Conservation (phyloP, 92 coral and sea anemone species). For the Diadumene lineata region DNA sequence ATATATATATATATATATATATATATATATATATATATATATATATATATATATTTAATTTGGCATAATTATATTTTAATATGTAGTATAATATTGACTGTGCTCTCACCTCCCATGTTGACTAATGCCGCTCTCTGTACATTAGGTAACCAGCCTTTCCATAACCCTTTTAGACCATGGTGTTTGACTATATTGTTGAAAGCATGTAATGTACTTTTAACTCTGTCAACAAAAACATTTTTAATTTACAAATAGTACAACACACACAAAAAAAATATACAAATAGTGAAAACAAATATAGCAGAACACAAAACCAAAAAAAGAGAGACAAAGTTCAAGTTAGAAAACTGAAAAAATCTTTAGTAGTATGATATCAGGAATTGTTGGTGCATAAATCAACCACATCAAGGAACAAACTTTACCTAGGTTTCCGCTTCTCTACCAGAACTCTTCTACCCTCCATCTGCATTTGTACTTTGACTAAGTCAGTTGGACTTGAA, state of each 20-base stretch:
- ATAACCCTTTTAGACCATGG: slow-evolving; percentile 79
- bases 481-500: slow-evolving; percentile 96
- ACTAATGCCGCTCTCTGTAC: slow-evolving; percentile 97
- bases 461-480: slow-evolving; percentile 99
- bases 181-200: slow-evolving; percentile 72
- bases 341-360: too few relatives aligned
- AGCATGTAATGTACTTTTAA: slow-evolving; percentile 83
- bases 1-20: too few relatives aligned
- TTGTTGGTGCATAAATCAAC: too few relatives aligned
- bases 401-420: neutral
- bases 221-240: slow-evolving; percentile 32
- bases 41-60: too few relatives aligned
- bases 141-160: slow-evolving; percentile 99
- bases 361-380: too few relatives aligned
- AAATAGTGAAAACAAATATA: too few relatives aligned
- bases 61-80: neutral
- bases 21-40: too few relatives aligned
- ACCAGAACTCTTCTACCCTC: slow-evolving; percentile 90
- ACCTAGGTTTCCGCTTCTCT: slow-evolving; percentile 54
- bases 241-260: neutral
- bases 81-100: too few relatives aligned
- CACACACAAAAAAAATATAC: too few relatives aligned
- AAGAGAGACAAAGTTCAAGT: too few relatives aligned
- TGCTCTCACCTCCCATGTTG: slow-evolving; percentile 88
- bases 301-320: too few relatives aligned